Evolutionary conservation across 2,888 invertebrate species (phyloP).

Genomic region (Heliconius ismenius): DNA sequence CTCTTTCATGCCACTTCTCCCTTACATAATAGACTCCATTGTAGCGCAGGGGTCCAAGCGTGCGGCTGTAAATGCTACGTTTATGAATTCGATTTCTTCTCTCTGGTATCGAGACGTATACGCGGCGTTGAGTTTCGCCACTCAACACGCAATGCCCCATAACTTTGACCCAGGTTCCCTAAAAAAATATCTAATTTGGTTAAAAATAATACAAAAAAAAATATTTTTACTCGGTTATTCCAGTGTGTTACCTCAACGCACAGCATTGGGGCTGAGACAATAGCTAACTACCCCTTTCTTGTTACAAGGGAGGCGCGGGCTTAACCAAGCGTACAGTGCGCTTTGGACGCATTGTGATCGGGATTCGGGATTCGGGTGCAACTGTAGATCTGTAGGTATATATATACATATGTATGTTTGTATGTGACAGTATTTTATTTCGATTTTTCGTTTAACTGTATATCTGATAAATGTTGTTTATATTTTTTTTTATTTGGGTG

Average conservation of each 20-base stretch:
- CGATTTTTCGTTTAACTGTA: constrained; percentile 22
- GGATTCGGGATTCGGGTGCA: constrained; percentile 53
- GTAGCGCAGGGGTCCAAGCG: no score
- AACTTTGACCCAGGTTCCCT: not conserved
- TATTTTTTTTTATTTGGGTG: not conserved
- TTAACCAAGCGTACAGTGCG: constrained; percentile 80
- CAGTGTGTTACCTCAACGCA: constrained; percentile 50
- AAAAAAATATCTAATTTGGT: not conserved
- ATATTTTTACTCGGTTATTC: constrained; percentile 55
- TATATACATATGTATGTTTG: not conserved
- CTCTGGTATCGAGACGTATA: not conserved
- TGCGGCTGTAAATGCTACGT: no score
- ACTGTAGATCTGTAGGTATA: constrained; percentile 16
- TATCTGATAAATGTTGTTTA: not conserved
- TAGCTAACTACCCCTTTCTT: constrained; percentile 82
- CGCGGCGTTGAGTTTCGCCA: not conserved
- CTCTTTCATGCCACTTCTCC: no score
- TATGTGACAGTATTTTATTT: constrained; percentile 26
- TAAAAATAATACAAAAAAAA: constrained; percentile 36
- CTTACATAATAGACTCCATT: no score
- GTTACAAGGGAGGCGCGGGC: constrained; percentile 74
- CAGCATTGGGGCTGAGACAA: constrained; percentile 72
- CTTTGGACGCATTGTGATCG: constrained; percentile 66
- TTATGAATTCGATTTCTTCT: no score
- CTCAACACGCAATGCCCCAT: not conserved